These are phyloP conservation scores for Glandiceps talaboti DNA, from an alignment of 53 echinoderm and acorn worm genomes.

Conservation along the genomic window DNA sequence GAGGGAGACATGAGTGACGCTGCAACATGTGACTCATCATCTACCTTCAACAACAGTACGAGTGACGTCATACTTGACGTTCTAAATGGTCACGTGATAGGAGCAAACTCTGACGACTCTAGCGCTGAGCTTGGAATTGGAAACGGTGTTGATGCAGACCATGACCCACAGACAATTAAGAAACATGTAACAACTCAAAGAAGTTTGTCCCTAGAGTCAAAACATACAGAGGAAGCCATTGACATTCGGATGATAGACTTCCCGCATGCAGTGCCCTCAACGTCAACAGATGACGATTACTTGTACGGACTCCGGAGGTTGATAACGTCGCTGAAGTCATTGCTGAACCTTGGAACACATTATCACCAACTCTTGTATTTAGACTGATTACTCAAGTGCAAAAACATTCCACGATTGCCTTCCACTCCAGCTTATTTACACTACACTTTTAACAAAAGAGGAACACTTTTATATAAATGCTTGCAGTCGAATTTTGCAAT, in stretches of 20 bases:
- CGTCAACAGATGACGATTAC: constrained; percentile 45
- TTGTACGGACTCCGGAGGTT: constrained; percentile 55
- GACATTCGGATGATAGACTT: constrained; percentile 72
- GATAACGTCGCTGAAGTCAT: constrained; percentile 40
- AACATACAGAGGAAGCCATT: neutral
- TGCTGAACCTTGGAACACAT: neutral
- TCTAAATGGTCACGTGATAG: neutral
- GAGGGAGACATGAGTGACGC: constrained; percentile 27
- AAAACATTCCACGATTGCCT: neutral
- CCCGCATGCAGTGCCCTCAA: constrained; percentile 51
- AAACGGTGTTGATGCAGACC: neutral
- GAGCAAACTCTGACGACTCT: neutral
- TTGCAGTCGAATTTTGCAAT: no score
- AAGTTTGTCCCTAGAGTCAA: neutral
- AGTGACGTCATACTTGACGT: neutral
- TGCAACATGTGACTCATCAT: neutral
- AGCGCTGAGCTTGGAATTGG: neutral
- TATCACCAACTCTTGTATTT: neutral
- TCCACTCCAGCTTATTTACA: neutral
- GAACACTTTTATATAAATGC: no score
- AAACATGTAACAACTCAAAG: neutral
- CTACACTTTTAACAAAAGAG: neutral
- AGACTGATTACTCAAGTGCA: neutral
- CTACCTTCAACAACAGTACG: neutral
- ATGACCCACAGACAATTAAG: neutral